These are phyloP conservation scores for Pachycephus smyrnensis DNA, from an alignment of 2,888 invertebrate genomes.

Conservation along the genomic window DNA sequence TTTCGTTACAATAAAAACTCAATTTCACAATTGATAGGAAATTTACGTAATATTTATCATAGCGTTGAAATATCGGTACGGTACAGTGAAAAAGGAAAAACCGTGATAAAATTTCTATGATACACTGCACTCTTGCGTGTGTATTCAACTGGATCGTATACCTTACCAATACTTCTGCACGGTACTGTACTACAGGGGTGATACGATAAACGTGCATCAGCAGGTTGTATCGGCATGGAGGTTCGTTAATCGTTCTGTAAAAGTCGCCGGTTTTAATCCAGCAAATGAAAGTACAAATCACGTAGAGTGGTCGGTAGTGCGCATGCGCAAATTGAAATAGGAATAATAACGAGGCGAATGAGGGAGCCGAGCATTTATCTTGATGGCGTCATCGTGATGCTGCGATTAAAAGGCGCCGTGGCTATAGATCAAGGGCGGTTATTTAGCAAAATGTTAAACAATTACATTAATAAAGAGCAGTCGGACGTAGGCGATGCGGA, in stretches of 20 bases:
- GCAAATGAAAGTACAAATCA: slow-evolving; percentile 27
- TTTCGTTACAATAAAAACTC: not conserved
- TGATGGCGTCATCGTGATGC: slow-evolving; percentile 39
- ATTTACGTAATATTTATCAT: not conserved
- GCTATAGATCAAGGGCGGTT: slow-evolving; percentile 14
- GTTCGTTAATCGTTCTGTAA: slow-evolving; percentile 22
- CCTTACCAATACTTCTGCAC: not conserved
- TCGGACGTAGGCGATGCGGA: slow-evolving; percentile 18
- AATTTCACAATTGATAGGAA: not conserved
- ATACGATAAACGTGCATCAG: not conserved
- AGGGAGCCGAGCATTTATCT: slow-evolving; percentile 31
- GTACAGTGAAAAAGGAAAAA: not conserved
- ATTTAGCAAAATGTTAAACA: slow-evolving; percentile 46
- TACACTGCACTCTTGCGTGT: not conserved
- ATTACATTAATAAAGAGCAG: slow-evolving; percentile 50
- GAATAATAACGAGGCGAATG: not conserved
- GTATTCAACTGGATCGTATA: not conserved
- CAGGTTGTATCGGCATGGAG: not conserved
- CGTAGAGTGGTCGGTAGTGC: not conserved
- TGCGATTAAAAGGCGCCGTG: slow-evolving; percentile 19
- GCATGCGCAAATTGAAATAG: slow-evolving; percentile 6
- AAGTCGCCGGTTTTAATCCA: slow-evolving; percentile 18
- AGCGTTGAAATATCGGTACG: not conserved
- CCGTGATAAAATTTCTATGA: not conserved
- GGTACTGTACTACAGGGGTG: not conserved